These are phyloP conservation scores for Nezara viridula DNA, from an alignment of 2,888 invertebrate species.

Conservation along the genomic window DNA sequence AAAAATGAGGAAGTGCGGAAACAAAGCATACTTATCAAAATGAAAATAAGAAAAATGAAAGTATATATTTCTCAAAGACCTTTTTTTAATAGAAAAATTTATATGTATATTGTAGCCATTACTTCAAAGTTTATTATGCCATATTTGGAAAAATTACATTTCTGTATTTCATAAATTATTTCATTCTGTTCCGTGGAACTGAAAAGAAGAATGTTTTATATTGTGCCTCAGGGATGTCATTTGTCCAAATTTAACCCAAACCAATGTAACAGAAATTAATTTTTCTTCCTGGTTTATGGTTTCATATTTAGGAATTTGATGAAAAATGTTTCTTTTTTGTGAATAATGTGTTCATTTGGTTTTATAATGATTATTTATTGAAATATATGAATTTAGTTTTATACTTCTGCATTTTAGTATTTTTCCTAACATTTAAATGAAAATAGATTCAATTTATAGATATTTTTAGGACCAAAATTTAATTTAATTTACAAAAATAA, in stretches of 20 bases:
- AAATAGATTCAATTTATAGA: neutral
- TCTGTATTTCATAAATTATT: neutral
- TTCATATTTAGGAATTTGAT: neutral
- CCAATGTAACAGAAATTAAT: neutral
- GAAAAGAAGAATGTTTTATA: neutral
- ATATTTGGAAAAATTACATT: neutral
- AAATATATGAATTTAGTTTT: slow-evolving; percentile 12
- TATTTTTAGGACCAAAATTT: neutral
- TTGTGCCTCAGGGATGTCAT: slow-evolving; percentile 9
- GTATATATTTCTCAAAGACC: slow-evolving; percentile 14
- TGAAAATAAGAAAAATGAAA: neutral
- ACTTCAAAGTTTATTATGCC: neutral
- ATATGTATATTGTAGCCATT: neutral
- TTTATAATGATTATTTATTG: slow-evolving; percentile 23
- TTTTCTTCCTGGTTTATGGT: neutral
- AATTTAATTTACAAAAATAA: neutral
- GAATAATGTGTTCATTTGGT: slow-evolving; percentile 14
- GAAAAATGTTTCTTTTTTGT: neutral
- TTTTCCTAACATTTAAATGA: neutral
- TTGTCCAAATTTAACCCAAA: neutral
- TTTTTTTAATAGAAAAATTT: slow-evolving; percentile 27
- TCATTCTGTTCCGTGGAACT: neutral
- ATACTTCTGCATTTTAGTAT: slow-evolving; percentile 17
- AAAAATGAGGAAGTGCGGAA: slow-evolving; percentile 6
- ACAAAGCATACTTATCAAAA: neutral